These are phyloP conservation scores for Drosophila yakuba DNA, from an alignment of 1,140 invertebrate genomes.

Conservation along the genomic window DNA sequence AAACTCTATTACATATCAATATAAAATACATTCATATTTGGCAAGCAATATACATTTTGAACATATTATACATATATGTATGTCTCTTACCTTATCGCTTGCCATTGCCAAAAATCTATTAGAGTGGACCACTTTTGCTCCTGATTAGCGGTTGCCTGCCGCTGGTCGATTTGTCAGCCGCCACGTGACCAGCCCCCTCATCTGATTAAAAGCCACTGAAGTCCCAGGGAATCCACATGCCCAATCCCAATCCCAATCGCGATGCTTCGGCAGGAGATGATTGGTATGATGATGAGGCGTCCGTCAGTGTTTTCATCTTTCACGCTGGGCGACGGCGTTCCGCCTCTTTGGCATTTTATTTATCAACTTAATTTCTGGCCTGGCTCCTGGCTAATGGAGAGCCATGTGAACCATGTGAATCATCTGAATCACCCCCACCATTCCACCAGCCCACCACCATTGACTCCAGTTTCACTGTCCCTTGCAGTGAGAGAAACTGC, in stretches of 20 bases:
- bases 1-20: no score
- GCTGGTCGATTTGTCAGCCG: constrained; percentile 57
- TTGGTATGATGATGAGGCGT: background rate
- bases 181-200: constrained; percentile 52
- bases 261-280: background rate
- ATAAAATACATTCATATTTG: background rate
- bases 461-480: background rate
- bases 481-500: background rate
- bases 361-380: constrained; percentile 76
- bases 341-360: constrained; percentile 68
- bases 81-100: no score
- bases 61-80: background rate
- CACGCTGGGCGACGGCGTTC: constrained; percentile 48
- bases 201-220: constrained; percentile 11
- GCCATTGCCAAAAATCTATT: background rate
- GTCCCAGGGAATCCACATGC: constrained; percentile 4
- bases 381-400: constrained; percentile 70
- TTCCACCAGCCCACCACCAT: background rate
- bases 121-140: constrained; percentile 17
- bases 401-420: constrained; percentile 1
- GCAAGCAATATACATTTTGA: background rate
- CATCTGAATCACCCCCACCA: constrained; percentile 14
- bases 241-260: constrained; percentile 1
- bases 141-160: constrained; percentile 31
- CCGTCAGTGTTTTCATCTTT: constrained; percentile 66